These are phyloP conservation scores for Pemphigus obesinymphae DNA, from an alignment of 1,140 invertebrate genomes.

Conservation along the genomic window DNA sequence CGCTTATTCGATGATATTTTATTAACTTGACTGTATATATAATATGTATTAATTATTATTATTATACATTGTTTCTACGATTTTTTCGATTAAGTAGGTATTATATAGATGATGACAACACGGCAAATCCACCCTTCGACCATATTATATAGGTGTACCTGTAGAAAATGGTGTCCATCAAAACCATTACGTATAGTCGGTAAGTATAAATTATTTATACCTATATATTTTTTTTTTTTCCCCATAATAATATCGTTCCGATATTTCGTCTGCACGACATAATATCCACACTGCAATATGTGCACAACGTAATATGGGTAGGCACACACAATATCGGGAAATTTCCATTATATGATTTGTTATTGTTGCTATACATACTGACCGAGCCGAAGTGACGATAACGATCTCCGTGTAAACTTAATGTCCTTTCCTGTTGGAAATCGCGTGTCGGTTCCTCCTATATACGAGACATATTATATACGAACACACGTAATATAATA, in stretches of 20 bases:
- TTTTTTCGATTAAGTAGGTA: too few relatives aligned
- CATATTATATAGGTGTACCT: too few relatives aligned
- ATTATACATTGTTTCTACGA: too few relatives aligned
- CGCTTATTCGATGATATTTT: too few relatives aligned
- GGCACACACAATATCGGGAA: not conserved
- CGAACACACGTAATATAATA: not conserved
- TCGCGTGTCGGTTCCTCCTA: slow-evolving; percentile 39
- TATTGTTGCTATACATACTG: slow-evolving; percentile 4
- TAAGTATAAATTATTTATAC: slow-evolving; percentile 15
- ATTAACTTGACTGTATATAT: too few relatives aligned
- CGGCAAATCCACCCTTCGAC: too few relatives aligned
- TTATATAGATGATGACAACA: not conserved
- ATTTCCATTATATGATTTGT: slow-evolving; percentile 36
- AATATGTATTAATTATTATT: too few relatives aligned
- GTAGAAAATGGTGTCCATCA: not conserved
- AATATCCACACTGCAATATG: not conserved
- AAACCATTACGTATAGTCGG: not conserved
- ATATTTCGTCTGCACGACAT: slow-evolving; percentile 8
- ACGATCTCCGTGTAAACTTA: slow-evolving; percentile 35
- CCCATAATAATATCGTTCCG: not conserved
- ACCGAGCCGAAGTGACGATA: slow-evolving; percentile 2
- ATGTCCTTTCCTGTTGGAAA: slow-evolving; percentile 39
- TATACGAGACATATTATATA: not conserved
- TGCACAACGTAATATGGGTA: not conserved
- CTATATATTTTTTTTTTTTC: not conserved